These are phyloP conservation scores for Melanotaenia pygmaea DNA, from an alignment of 2,797 vertebrate genomes.

Conservation along the genomic window DNA sequence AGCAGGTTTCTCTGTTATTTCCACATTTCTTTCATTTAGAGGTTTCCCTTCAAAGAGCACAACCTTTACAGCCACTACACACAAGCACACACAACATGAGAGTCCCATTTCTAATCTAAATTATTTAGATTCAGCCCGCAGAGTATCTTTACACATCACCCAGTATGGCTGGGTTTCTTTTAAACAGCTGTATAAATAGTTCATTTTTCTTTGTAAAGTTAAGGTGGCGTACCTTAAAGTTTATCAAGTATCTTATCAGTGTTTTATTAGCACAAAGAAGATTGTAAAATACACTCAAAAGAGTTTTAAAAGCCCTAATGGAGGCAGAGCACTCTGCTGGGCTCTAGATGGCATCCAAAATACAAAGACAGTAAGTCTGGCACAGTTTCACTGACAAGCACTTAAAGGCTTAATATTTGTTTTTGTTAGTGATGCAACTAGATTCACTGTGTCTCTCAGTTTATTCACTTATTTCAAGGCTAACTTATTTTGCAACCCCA, in stretches of 20 bases:
- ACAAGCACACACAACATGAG: conserved; percentile 4
- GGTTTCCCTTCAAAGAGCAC: conserved; percentile 17
- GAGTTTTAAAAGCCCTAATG: conserved; percentile 37
- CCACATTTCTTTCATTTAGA: conserved; percentile 16
- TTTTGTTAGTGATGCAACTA: background rate
- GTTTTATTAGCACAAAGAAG: conserved; percentile 12
- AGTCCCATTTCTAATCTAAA: conserved; percentile 42
- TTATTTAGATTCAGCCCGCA: conserved; percentile 41
- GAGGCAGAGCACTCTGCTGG: conserved; percentile 8
- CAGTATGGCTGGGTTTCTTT: conserved; percentile 18
- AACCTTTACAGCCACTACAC: conserved; percentile 23
- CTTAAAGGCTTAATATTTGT: conserved; percentile 12
- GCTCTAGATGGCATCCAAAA: conserved; percentile 1
- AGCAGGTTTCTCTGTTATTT: conserved; percentile 24
- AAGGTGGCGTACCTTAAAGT: background rate
- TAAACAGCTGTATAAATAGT: conserved; percentile 30
- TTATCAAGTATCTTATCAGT: conserved; percentile 35
- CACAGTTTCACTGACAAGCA: conserved; percentile 1
- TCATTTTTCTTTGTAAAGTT: conserved; percentile 11
- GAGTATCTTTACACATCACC: conserved; percentile 25
- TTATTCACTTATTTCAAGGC: background rate
- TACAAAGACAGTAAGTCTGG: background rate
- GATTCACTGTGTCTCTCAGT: background rate
- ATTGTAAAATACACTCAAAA: background rate
- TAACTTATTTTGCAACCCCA: background rate